Evolutionary conservation across 1,140 invertebrate species (phyloP), one percentile per base, ranked within the genome.

Genomic region (Antheraea mylitta): DNA sequence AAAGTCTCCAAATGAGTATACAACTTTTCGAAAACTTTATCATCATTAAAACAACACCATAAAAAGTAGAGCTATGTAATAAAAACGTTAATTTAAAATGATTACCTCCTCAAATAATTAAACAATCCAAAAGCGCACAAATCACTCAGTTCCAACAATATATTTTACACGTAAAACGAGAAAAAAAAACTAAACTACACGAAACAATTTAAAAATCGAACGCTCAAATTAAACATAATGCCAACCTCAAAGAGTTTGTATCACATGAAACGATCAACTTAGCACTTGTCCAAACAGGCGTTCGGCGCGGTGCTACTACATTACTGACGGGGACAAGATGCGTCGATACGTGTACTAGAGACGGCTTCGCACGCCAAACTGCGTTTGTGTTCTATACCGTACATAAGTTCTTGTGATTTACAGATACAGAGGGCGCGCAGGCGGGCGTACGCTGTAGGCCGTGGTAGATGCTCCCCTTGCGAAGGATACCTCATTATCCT

Each of bases 401-500:
- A 75, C 75, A 77, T 77, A 85, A 78, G 79, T 81, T 80, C 77
- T 80, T 73, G 77, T 80, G 77, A 80, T 79, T 74, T 78, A 78
- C 77, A 88, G 86, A 88, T 78, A 78, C 77, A 88, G 86, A 88
- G 85, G 87, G 87, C 85, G 85, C 79, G 82, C 83, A 78, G 79
- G 81, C 72, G 72, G 74, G 72, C 72, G 66, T 64, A 18, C 61
- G 16, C 38, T 42, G 38, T 11, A 8, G 38, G 3, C 45, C 16
- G 45, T 53, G 45, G 78, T 82, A 82, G 83, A 86, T 84, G 70
- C 71, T 74, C 77, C 75, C 83, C 81, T 82, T 77, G 79, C 79
- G 73, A 85, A 86, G 85, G 87, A 91, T 87, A 89, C 87, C 86
- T 91, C 86, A 91, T 90, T 90, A 91, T 90, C 87, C 85, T 86